Evolutionary conservation across 2,797 vertebrate genomes (phyloP).

Genomic region (Accipiter minullus): DNA sequence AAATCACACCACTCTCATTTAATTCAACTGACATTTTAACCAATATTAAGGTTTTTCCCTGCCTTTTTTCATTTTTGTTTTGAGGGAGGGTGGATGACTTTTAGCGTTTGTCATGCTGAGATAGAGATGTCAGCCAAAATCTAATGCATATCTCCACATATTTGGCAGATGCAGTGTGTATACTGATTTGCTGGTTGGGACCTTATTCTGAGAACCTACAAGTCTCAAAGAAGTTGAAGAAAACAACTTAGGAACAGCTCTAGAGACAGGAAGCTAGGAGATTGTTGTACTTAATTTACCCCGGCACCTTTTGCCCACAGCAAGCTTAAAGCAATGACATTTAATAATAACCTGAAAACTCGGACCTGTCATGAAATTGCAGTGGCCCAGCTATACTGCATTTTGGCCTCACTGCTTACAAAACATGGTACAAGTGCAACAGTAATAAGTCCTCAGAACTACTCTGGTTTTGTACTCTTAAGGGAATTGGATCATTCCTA

Average conservation of each 20-base stretch:
- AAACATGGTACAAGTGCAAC: neutral
- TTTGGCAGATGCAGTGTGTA: neutral
- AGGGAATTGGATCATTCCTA: neutral
- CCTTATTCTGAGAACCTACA: neutral
- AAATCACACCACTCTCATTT: conserved; percentile 54
- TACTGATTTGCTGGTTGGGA: neutral
- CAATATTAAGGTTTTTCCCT: conserved; percentile 7
- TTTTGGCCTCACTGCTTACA: neutral
- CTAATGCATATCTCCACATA: neutral
- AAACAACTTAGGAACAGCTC: neutral
- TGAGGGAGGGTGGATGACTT: neutral
- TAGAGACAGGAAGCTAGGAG: neutral
- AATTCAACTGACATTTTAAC: conserved; percentile 53
- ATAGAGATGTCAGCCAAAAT: conserved; percentile 33
- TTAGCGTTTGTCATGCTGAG: neutral
- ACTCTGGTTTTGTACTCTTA: neutral
- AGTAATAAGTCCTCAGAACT: neutral
- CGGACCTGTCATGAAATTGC: conserved; percentile 20
- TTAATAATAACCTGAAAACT: conserved; percentile 41
- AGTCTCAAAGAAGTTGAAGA: neutral
- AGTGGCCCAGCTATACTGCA: neutral
- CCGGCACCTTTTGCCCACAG: conserved; percentile 29
- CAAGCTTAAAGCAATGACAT: conserved; percentile 48
- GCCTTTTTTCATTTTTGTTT: neutral
- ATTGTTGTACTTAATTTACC: conserved; percentile 48